Evolutionary conservation across 2,797 vertebrate genomes (phyloP), one percentile per base, ranked within the genome.

Genomic region (Tokudaia muenninki): DNA sequence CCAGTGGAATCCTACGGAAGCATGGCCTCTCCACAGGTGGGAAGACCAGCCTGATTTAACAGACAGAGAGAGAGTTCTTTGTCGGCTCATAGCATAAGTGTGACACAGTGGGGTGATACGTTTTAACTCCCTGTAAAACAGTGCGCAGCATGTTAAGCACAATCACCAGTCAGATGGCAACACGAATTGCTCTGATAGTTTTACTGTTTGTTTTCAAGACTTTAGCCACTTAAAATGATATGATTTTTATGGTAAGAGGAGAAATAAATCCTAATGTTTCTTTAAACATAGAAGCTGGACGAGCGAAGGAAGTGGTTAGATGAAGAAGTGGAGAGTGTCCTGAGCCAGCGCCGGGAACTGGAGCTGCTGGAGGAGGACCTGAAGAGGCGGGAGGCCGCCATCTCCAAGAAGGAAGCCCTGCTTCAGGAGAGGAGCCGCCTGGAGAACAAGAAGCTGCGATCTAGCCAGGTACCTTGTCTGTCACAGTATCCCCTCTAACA

Each of bases 281-380:
- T 98, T 70, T 97, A 97, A 96, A 97, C 98, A 24, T 31, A 98
- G 98, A 98, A 98, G 98, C 93, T 98, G 94, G 98, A 99, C 96
- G 98, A 99, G 84, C 98, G 98, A 97, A 99, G 98, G 97, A 98
- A 98, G 95, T 99, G 99, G 99, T 97, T 99, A 95, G 99, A 99
- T 98, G 98, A 99, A 97, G 99, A 99, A 97, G 99, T 99, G 94
- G 99, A 99, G 97, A 98, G 96, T 95, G 98, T 99, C 96, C 98
- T 99, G 91, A 98, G 98, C 96, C 99, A 99, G 92, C 99, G 98
- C 91, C 99, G 98, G 92, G 98, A 99, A 88, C 94, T 99, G 96
- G 98, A 98, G 97, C 98, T 99, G 97, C 98, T 99, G 96, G 98
- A 99, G 97, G 99, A 99, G 97, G 99, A 99, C 96, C 98, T 99